Base-by-base conservation (phyloP, 2,113 vertebrate genomes). In the Rhodinocichla rosea region DNA sequence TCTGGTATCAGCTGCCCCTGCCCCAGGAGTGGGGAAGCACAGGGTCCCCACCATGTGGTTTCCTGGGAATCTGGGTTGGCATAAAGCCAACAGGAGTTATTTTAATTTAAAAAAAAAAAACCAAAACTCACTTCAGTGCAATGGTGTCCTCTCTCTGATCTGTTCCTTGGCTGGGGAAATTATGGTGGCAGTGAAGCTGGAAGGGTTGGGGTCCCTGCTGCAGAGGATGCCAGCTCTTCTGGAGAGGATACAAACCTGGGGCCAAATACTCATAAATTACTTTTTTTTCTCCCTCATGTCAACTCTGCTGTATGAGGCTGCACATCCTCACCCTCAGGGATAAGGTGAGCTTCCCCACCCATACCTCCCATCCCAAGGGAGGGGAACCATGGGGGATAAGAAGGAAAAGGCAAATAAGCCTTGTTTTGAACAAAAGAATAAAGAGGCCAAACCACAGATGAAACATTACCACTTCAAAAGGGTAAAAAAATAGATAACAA, bases 381-480 rank as follows among this genome's bases (percentile, higher is more conserved):
- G 26, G 22, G 7, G 19, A 35, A 14, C 2, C 1, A 16, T 37
- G 35, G 26, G 26, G n/a, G 16, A 13, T 21, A 8, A 15, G 3
- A 82, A 50, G n/a, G 33, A 69, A 76, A 68, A 94, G 49, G 52
- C 40, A 50, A 91, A 62, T 16, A 83, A 86, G 42, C 13, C 47
- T 39, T 37, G 60, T 77, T 93, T 91, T 86, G 69, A 94, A 91
- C 75, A 85, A 92, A 94, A 83, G 90, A 52, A 89, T 80, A 71
- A 80, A 60, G 73, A 94, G 67, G 64, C 77, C 65, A 83, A 93
- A 92, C 80, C 49, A 8, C 76, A 91, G 78, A 95, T 84, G 90
- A 95, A 89, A 75, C 78, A 52, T 83, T 91, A 94, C 93, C 82
- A 95, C 93, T 89, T 93, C 70, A 94, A 88, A 70, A 53, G 60